Evolutionary conservation across 2,113 vertebrate genomes (phyloP).

Genomic region (Etia nguti): DNA sequence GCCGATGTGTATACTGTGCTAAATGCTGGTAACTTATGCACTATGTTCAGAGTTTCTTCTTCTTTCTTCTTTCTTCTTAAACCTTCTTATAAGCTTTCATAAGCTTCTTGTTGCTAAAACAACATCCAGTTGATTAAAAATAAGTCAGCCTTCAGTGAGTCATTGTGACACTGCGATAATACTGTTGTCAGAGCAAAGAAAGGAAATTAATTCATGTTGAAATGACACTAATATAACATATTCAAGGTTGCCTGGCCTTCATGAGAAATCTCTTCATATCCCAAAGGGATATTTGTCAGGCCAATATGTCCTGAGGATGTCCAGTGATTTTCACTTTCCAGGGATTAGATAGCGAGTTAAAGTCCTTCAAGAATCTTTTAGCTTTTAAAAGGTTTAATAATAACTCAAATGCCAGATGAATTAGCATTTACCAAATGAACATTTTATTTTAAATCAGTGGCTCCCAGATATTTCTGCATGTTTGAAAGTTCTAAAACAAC

Average conservation of each 20-base stretch:
- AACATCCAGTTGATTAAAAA: background rate
- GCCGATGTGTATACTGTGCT: background rate
- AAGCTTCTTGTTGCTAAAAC: background rate
- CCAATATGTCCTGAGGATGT: background rate
- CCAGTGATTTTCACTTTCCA: background rate
- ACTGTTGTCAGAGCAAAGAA: background rate
- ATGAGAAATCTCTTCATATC: background rate
- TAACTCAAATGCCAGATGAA: background rate
- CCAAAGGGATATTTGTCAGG: background rate
- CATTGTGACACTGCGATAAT: background rate
- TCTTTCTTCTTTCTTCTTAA: too few relatives aligned
- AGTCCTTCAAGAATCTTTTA: rapidly evolving
- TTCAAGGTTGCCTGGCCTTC: background rate
- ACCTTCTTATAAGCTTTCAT: too few relatives aligned
- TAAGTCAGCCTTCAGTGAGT: background rate
- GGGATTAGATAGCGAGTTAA: background rate
- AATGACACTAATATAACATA: background rate
- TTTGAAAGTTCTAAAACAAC: background rate
- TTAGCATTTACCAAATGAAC: background rate
- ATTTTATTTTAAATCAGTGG: rapidly evolving
- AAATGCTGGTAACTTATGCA: background rate
- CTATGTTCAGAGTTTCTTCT: background rate
- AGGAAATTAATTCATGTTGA: background rate
- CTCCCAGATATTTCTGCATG: background rate
- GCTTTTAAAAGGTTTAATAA: background rate